Evolutionary conservation across 2,113 vertebrate species (phyloP).

Genomic region (Corythoichthys haematopterus): DNA sequence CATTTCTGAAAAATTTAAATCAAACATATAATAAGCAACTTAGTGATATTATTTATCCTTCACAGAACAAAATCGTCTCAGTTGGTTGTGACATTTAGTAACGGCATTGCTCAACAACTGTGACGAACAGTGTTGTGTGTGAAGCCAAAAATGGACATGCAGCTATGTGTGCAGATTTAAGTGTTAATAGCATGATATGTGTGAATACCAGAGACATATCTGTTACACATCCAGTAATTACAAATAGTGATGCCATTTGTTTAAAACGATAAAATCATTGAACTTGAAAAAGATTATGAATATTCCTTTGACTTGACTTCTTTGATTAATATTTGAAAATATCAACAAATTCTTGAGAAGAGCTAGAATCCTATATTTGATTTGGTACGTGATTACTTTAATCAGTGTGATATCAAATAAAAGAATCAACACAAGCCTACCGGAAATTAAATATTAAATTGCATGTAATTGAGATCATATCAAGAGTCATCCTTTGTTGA

Average conservation of each 20-base stretch:
- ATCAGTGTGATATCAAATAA: not conserved
- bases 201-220: constrained; percentile 42
- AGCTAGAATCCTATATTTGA: not conserved
- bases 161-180: constrained; percentile 29
- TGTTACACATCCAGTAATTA: constrained; percentile 16
- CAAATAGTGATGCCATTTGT: constrained; percentile 5
- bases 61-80: not conserved
- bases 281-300: not conserved
- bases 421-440: not conserved
- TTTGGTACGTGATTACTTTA: not conserved
- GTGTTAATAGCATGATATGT: constrained; percentile 46
- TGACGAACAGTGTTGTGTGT: constrained; percentile 9
- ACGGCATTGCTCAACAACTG: constrained; percentile 14
- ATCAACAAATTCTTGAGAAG: not conserved
- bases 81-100: constrained; percentile 11
- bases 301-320: not conserved
- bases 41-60: not conserved
- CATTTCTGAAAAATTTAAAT: not conserved
- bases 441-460: not conserved
- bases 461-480: not conserved
- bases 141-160: constrained; percentile 39
- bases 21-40: not conserved
- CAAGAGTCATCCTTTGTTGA: constrained; percentile 13
- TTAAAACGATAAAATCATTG: not conserved
- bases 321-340: not conserved